Evolutionary conservation across 2,113 vertebrate genomes (phyloP), one percentile per base, ranked within the genome.

Genomic region (Aptenodytes patagonicus): DNA sequence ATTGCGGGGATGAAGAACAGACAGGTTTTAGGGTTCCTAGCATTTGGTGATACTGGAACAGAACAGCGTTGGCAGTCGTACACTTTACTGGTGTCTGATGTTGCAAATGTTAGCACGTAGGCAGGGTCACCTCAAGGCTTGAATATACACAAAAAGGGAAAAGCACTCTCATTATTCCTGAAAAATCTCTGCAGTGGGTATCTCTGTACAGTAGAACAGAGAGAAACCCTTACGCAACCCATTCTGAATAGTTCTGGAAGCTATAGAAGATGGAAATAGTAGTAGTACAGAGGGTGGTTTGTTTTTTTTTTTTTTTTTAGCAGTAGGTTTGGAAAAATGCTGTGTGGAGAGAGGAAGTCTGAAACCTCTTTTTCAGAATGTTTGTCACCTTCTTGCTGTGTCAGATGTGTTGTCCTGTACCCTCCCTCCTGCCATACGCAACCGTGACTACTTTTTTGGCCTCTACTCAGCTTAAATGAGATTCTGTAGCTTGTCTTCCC

Each of bases 21-120:
- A 15, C 4, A 6, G 0, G 0, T 54, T 36, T n/a, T 5, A 36
- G 22, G 21, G 13, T 46, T 87, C 18, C 15, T 31, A 20, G 24
- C 17, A 17, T 4, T 5, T 76, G 46, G 21, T 25, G 42, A 13
- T 83, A 6, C 7, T 65, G 47, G 55, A 61, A 29, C 32, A 76
- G 40, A 55, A 8, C 29, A 6, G 1, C 14, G 17, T 54, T 89
- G 52, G 22, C 20, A 70, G 28, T 65, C 24, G 5, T 17, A 18
- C 3, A 0, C 31, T 65, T 52, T 22, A 20, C 14, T 26, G 15
- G 10, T 71, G 26, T 78, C 61, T 84, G 34, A 6, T 61, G 16
- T 29, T 80, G 51, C 25, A 64, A 7, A 71, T 73, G 46, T 57
- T 51, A 17, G 25, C 31, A 5, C 1, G 4, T 8, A n/a, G 40